phyloP scores from a whole-genome alignment of 2,797 vertebrate species.

The Catharus ustulatus region DNA sequence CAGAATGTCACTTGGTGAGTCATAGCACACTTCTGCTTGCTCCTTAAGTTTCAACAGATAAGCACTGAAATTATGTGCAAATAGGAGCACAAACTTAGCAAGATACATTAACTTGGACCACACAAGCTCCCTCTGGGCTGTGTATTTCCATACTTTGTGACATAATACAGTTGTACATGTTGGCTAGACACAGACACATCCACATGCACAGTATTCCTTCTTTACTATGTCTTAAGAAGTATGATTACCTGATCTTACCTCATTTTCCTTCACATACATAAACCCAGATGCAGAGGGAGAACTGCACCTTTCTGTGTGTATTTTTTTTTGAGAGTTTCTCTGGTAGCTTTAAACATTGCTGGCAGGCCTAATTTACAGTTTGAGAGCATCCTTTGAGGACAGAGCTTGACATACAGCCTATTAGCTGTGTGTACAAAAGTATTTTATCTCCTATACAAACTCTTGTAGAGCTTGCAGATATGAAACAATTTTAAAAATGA shows the following conservation, averaged over 20 bases:
- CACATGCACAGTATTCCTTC: background rate
- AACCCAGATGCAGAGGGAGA: background rate
- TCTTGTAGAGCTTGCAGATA: background rate
- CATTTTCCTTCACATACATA: background rate
- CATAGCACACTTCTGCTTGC: background rate
- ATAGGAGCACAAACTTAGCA: background rate
- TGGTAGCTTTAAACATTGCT: background rate
- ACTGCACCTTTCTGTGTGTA: background rate
- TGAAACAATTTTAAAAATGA: background rate
- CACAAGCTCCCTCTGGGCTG: background rate
- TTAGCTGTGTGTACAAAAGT: background rate
- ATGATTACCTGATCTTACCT: background rate
- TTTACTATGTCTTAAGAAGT: background rate
- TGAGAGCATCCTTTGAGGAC: background rate
- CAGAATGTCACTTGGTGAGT: background rate
- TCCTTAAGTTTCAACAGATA: background rate
- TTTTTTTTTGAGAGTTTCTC: background rate
- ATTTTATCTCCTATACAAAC: background rate
- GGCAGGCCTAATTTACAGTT: background rate
- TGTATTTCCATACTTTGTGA: background rate
- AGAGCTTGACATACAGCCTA: background rate
- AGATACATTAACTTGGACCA: background rate
- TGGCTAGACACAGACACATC: background rate
- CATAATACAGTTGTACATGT: background rate
- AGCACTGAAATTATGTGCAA: background rate